Base-by-base conservation (phyloP, 2,113 vertebrate genomes). In the Synodontis membranacea region DNA sequence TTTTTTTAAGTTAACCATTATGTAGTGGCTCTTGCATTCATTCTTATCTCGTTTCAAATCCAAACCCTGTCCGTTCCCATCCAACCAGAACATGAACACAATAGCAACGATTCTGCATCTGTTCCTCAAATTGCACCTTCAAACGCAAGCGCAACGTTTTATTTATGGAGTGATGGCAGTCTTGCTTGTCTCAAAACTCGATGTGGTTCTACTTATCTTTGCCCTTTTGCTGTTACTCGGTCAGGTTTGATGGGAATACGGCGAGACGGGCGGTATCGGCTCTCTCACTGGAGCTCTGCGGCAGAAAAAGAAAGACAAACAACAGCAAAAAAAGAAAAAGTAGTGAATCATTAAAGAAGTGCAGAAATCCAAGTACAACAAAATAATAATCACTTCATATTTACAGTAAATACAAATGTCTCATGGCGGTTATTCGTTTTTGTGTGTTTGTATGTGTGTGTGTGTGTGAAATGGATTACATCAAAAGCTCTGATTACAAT, bases 171-270 rank as follows among this genome's bases (percentile, higher is more conserved):
- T 85, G 83, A 83, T 87, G 86, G 78, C 81, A 80, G 78, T 14
- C 39, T 52, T 5, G 60, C 84, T 75, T 60, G 70, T 66, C 75
- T 68, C 83, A 21, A 66, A 82, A 39, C 68, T 34, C 46, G 31
- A 70, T 64, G 39, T 87, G 83, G 68, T 83, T 87, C 83, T 87
- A 56, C 84, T 89, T 83, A 85, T 74, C 83, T 72, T 54, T 70
- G 83, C 48, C 58, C 64, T 74, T 74, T 82, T 78, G 83, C 70
- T 87, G 82, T 56, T 64, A 42, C 34, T 80, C 19, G 75, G 74
- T 58, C 34, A 44, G 81, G 54, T 75, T 62, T 72, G 83, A 85
- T 81, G 64, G 12, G 54, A 89, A 37, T 23, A 46, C 42, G 19
- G 48, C 4, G 50, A 85, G 44, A 64, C 42, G 79, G 68, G 64